Conservation (phyloP, 2,797 vertebrate genomes). For the Microcaecilia unicolor region DNA sequence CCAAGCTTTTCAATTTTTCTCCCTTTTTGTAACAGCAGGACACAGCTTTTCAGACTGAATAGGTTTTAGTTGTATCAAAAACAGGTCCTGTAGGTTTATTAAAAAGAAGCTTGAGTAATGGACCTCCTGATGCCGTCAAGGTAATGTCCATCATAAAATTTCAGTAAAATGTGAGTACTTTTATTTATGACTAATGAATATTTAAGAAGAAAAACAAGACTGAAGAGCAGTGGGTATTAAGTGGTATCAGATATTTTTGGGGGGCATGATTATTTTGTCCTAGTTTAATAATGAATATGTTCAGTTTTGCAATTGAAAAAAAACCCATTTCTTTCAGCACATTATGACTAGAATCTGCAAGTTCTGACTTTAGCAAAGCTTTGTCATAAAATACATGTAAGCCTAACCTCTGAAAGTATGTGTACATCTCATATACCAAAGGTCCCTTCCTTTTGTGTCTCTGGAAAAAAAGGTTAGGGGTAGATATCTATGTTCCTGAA, state of each 20-base stretch:
- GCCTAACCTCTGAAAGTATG: too few relatives aligned
- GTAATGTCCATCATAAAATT: constrained; percentile 10
- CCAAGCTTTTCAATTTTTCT: constrained; percentile 5
- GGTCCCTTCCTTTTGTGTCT: too few relatives aligned
- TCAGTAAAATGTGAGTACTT: constrained; percentile 4
- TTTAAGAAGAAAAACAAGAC: constrained; percentile 5
- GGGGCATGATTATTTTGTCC: too few relatives aligned
- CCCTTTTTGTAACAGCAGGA: constrained; percentile 10
- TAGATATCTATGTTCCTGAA: too few relatives aligned
- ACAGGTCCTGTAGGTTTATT: constrained; percentile 13
- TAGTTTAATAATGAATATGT: constrained; percentile 1
- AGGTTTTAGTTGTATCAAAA: constrained; percentile 4
- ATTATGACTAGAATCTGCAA: neutral
- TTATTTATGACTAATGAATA: constrained; percentile 12
- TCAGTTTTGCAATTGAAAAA: neutral
- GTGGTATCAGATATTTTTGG: constrained; percentile 9
- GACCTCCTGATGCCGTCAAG: constrained; percentile 3
- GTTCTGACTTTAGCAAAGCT: neutral
- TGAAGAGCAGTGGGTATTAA: constrained; percentile 13
- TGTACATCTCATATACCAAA: too few relatives aligned
- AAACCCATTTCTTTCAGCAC: neutral
- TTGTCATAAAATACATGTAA: neutral
- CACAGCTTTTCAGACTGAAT: constrained; percentile 16
- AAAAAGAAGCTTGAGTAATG: constrained; percentile 9
- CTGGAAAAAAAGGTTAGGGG: too few relatives aligned